Evolutionary conservation across 2,888 invertebrate species (phyloP).

Genomic region (Luperina testacea): DNA sequence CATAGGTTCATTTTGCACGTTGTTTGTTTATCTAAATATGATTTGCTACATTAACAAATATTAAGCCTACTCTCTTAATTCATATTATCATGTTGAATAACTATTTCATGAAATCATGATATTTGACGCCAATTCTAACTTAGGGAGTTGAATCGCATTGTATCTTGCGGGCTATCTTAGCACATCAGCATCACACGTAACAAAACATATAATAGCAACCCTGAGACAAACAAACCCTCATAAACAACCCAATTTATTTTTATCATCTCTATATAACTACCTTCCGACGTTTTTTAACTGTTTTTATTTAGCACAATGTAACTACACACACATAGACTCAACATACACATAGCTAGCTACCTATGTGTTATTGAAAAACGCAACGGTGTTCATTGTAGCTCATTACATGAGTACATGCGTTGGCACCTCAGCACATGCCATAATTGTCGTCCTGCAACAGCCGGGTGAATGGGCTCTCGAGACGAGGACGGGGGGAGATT

Average conservation of each 20-base stretch:
- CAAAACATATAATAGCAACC: not conserved
- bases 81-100: not conserved
- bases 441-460: conserved; percentile 75
- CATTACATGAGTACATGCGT: conserved; percentile 82
- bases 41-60: too few relatives aligned
- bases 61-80: not conserved
- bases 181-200: not conserved
- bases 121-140: not conserved
- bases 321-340: not conserved
- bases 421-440: conserved; percentile 80
- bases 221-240: not conserved
- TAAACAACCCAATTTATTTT: not conserved
- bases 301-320: conserved; percentile 19
- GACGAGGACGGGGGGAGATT: conserved; percentile 86
- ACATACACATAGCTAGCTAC: conserved; percentile 29
- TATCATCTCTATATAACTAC: not conserved
- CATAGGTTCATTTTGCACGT: not conserved
- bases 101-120: not conserved
- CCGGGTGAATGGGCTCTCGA: conserved; percentile 78
- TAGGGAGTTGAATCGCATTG: not conserved
- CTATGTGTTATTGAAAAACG: conserved; percentile 46
- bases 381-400: conserved; percentile 69
- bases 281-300: not conserved
- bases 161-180: not conserved
- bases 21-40: not conserved